Evolutionary conservation across 2,113 vertebrate genomes (phyloP), one percentile per base, ranked within the genome.

Genomic region (Tretioscincus oriximinensis): DNA sequence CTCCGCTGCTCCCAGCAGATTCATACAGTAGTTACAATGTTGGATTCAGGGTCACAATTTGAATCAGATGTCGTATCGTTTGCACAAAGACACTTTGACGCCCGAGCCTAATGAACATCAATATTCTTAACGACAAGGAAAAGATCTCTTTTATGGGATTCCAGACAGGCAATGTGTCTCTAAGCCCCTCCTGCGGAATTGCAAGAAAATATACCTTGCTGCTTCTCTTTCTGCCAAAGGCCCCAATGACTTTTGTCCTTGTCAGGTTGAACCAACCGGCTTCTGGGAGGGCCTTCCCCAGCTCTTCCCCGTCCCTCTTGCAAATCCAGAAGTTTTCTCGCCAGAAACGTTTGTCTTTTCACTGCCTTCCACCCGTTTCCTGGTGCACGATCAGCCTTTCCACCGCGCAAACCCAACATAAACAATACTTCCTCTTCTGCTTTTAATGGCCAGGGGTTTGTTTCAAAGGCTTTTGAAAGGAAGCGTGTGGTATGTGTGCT

Each of bases 51-150:
- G 97, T 98, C 97, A 97, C 95, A 95, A 95, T 94, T 91, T 96
- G 97, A 95, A 95, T 99, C 97, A 94, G 92, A 96, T 99, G 98
- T 97, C 97, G 94, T 96, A 97, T 96, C 94, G 96, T 97, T 98
- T 94, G 95, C 97, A 95, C 95, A 95, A 98, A 97, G 98, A 98
- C 98, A 98, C 95, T 91, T 96, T 95, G 98, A 98, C 97, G 97
- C 98, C 97, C 95, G 91, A 86, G 93, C 93, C 93, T 96, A 93
- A 95, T 95, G 96, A 95, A 94, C 97, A 97, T 99, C 98, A 97
- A 99, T 99, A 97, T 94, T 94, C 95, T 95, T 96, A 96, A 96
- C 96, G 97, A 97, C 96, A 96, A 95, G 93, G 95, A 95, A 95
- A 95, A 94, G 95, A 95, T 95, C 96, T 92, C 94, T 95, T 93